Evolutionary conservation across 2,113 vertebrate species (phyloP).

Genomic region (Pseudorhombus dupliciocellatus): DNA sequence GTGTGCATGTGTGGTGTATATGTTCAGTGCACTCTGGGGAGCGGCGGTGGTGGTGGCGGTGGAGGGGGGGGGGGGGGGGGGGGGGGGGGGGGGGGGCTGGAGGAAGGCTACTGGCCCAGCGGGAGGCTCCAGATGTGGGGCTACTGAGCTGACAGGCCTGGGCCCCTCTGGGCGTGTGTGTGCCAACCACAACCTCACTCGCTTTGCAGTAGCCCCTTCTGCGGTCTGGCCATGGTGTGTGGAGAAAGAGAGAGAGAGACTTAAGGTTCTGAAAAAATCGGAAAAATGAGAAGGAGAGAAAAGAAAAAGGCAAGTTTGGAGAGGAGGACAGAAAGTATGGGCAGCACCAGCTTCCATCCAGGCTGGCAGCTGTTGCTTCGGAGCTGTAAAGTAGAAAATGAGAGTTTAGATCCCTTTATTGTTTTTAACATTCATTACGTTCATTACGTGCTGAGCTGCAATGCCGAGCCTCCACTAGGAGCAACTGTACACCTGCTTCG

Average conservation of each 20-base stretch:
- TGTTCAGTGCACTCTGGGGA: conserved; percentile 63
- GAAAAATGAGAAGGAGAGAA: conserved; percentile 10
- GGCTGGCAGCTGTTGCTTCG: not conserved
- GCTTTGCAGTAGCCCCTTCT: conserved; percentile 64
- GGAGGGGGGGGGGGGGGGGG: conserved; percentile 56
- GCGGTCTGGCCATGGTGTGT: conserved; percentile 58
- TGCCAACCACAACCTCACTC: conserved; percentile 75
- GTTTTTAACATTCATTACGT: no score
- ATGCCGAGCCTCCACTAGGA: not conserved
- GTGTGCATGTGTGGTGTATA: conserved; percentile 39
- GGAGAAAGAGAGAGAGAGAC: conserved; percentile 41
- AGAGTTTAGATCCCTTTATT: not conserved
- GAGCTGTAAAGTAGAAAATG: not conserved
- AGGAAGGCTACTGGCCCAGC: conserved; percentile 74
- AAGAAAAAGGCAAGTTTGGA: not conserved
- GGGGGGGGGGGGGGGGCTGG: conserved; percentile 51
- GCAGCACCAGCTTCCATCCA: not conserved
- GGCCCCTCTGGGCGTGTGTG: conserved; percentile 77
- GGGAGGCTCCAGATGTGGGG: conserved; percentile 84
- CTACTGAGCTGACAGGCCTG: conserved; percentile 78
- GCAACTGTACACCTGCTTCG: not conserved
- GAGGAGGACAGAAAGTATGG: not conserved
- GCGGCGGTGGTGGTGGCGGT: conserved; percentile 51
- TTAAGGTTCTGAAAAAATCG: conserved; percentile 34
- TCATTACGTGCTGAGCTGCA: no score